Percentiles rank a stretch among this genome's conserved stretches.
Conservation (phyloP, 2,797 vertebrate species). For the Darevskia mixta region DNA sequence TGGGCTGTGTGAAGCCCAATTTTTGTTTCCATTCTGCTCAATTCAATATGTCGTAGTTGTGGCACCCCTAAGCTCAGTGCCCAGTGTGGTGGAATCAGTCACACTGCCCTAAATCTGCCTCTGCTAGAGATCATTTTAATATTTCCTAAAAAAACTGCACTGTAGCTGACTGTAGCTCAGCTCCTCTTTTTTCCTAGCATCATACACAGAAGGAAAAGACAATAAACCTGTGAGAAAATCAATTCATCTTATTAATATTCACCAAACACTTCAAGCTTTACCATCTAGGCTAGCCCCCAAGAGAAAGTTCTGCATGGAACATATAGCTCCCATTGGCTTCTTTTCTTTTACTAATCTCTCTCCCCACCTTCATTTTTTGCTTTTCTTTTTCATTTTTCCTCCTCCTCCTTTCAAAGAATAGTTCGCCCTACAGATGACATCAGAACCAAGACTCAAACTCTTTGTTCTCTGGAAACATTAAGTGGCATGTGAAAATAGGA, state of each 20-base stretch:
- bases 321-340: rapidly evolving
- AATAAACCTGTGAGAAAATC: constrained; percentile 32
- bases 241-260: constrained; percentile 31
- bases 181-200: neutral
- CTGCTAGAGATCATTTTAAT: neutral
- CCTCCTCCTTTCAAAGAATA: neutral
- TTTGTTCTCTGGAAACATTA: constrained; percentile 18
- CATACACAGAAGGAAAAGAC: constrained; percentile 12
- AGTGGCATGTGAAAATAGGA: constrained; percentile 1
- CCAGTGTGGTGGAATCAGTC: no score
- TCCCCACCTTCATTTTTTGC: neutral
- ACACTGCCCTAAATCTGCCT: no score
- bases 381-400: neutral
- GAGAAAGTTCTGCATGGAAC: neutral
- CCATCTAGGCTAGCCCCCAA: constrained; percentile 1
- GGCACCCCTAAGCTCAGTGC: no score
- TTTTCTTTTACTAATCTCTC: neutral
- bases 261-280: constrained; percentile 4
- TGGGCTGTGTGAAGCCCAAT: no score
- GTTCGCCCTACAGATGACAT: neutral
- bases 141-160: neutral
- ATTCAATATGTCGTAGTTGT: no score
- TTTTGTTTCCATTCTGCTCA: no score
- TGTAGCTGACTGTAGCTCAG: neutral
- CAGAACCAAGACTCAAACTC: neutral